Conservation (phyloP, 2,797 vertebrate genomes). For the Lycodopsis pacificus region DNA sequence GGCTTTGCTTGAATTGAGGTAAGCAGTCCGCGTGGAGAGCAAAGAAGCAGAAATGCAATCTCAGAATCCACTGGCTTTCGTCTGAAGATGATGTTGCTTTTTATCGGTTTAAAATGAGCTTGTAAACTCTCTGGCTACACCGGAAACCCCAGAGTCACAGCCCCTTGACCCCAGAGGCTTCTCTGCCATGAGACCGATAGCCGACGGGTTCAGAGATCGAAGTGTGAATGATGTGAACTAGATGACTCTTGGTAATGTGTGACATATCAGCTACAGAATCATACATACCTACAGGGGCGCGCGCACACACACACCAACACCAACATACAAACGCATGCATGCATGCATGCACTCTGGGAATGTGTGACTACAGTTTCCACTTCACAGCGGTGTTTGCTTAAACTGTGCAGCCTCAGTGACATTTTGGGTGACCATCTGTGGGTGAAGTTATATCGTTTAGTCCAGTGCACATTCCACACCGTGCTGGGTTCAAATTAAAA, state of each 20-base stretch:
- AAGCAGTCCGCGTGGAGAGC: too few species aligned
- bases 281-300: constrained; percentile 2
- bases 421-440: neutral
- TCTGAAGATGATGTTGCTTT: too few species aligned
- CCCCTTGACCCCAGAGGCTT: too few species aligned
- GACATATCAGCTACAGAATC: constrained; percentile 43
- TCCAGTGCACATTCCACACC: neutral
- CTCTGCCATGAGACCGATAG: too few species aligned
- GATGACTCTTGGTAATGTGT: constrained; percentile 48
- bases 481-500: neutral
- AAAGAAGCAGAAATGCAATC: too few species aligned
- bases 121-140: too few species aligned
- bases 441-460: neutral
- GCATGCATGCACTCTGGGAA: constrained; percentile 12
- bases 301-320: neutral
- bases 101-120: too few species aligned
- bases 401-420: constrained; percentile 13
- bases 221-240: constrained; percentile 43
- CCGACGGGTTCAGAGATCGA: constrained; percentile 15
- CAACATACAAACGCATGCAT: neutral
- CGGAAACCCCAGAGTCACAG: too few species aligned
- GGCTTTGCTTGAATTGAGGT: too few species aligned
- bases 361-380: constrained; percentile 14
- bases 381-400: constrained; percentile 9
- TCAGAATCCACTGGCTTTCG: too few species aligned